These are phyloP conservation scores for Dryoscopus gambensis DNA, from an alignment of 2,113 vertebrate species.

Conservation along the genomic window DNA sequence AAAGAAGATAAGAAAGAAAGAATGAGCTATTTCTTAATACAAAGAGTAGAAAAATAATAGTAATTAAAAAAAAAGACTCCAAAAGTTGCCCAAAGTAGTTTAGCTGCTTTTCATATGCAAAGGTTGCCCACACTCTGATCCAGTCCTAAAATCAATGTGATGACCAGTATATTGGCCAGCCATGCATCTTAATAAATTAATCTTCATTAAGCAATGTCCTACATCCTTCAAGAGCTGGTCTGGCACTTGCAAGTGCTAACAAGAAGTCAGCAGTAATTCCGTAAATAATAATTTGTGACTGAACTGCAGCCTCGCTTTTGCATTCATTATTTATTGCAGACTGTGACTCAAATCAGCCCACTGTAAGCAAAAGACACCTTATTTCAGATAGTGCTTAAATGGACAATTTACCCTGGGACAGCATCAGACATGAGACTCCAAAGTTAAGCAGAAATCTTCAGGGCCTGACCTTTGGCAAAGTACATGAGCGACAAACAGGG, in stretches of 20 bases:
- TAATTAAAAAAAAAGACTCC: background rate
- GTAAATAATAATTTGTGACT: conserved; percentile 17
- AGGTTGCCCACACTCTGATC: background rate
- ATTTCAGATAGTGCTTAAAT: background rate
- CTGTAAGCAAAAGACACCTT: background rate
- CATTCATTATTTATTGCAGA: background rate
- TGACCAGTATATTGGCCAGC: background rate
- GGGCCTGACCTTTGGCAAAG: background rate
- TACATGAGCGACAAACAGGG: background rate
- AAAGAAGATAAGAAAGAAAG: background rate
- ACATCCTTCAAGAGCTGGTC: background rate
- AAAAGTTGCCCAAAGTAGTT: background rate
- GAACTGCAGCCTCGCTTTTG: background rate
- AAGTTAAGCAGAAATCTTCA: background rate
- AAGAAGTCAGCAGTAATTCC: background rate
- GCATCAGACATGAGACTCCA: background rate
- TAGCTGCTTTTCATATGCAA: background rate
- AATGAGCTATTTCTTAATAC: background rate
- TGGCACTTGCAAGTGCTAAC: background rate
- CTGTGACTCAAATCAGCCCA: background rate
- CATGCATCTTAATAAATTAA: background rate
- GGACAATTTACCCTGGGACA: background rate
- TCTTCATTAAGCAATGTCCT: conserved; percentile 1
- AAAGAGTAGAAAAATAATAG: background rate
- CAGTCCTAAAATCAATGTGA: background rate